A percentile compares a stretch with the other conserved stretches of the same genome.
Conservation (phyloP, 1,140 invertebrate genomes). For the Sweltsa coloradensis region DNA sequence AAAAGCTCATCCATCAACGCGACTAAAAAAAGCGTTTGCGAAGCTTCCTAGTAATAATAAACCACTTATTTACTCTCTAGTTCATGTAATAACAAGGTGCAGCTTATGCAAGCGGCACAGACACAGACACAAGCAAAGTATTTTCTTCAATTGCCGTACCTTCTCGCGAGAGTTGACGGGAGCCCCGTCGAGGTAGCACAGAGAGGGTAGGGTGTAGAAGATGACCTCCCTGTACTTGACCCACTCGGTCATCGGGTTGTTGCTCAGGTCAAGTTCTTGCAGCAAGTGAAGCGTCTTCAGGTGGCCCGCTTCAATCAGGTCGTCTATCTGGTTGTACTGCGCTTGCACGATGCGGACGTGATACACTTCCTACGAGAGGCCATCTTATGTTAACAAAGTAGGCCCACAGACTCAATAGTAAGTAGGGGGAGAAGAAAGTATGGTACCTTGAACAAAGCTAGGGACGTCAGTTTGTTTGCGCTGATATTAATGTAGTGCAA, state of each 20-base stretch:
- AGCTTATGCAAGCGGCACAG: not conserved
- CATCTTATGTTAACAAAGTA: too few relatives aligned
- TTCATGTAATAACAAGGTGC: too few relatives aligned
- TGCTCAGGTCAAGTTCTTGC: not conserved
- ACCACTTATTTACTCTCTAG: too few relatives aligned
- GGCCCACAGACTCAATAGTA: too few relatives aligned
- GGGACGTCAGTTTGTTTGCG: not conserved
- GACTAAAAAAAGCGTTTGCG: too few relatives aligned
- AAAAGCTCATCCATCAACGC: too few relatives aligned
- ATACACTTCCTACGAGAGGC: too few relatives aligned
- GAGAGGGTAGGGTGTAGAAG: not conserved
- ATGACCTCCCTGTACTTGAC: not conserved
- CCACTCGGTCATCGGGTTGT: not conserved
- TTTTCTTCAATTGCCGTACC: not conserved
- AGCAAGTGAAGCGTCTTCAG: not conserved
- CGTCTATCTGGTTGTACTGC: not conserved
- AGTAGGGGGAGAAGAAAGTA: too few relatives aligned
- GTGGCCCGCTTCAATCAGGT: not conserved
- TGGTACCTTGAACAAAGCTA: slow-evolving; percentile 4
- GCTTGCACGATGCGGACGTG: not conserved
- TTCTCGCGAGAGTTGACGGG: not conserved
- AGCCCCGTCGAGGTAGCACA: not conserved
- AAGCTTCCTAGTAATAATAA: too few relatives aligned
- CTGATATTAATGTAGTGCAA: not conserved
- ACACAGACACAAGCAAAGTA: not conserved